phyloP scores from a whole-genome alignment of 2,888 invertebrate species.

The Bellardia pandia region DNA sequence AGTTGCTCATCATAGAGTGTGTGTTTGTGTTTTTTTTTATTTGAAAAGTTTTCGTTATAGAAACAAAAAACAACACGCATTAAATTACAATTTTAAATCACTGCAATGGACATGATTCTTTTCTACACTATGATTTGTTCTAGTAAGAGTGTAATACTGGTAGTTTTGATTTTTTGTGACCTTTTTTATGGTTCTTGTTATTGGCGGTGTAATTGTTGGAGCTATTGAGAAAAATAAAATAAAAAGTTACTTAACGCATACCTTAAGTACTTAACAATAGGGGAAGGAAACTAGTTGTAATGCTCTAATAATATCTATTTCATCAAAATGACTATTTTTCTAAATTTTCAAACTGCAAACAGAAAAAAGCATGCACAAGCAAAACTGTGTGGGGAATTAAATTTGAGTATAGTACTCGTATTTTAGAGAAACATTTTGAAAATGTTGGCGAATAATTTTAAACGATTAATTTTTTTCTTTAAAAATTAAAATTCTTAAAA shows the following conservation, averaged over 20 bases:
- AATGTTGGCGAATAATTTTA: no score
- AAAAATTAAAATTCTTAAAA: no score
- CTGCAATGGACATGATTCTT: constrained; percentile 34
- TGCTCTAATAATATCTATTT: no score
- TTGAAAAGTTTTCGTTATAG: background rate
- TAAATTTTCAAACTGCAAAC: no score
- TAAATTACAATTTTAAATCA: constrained; percentile 58
- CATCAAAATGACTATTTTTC: no score
- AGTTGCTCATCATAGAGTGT: background rate
- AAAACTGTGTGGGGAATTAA: no score
- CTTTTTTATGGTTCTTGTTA: constrained; percentile 40
- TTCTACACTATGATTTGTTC: constrained; percentile 19
- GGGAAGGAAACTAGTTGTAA: constrained; percentile 1
- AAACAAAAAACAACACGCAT: constrained; percentile 49
- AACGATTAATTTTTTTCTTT: no score
- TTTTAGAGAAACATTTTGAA: no score
- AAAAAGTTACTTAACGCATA: constrained; percentile 69
- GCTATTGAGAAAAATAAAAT: constrained; percentile 24
- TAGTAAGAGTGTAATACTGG: constrained; percentile 28
- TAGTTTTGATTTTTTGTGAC: constrained; percentile 49
- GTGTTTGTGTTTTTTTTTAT: background rate
- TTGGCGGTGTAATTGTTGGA: background rate
- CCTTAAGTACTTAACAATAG: constrained; percentile 50
- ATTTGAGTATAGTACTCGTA: no score
- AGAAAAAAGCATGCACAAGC: no score